Percentiles rank a stretch among this genome's conserved stretches.
phyloP scores from a whole-genome alignment of 2,888 invertebrate species.

The Eupithecia subfuscata region DNA sequence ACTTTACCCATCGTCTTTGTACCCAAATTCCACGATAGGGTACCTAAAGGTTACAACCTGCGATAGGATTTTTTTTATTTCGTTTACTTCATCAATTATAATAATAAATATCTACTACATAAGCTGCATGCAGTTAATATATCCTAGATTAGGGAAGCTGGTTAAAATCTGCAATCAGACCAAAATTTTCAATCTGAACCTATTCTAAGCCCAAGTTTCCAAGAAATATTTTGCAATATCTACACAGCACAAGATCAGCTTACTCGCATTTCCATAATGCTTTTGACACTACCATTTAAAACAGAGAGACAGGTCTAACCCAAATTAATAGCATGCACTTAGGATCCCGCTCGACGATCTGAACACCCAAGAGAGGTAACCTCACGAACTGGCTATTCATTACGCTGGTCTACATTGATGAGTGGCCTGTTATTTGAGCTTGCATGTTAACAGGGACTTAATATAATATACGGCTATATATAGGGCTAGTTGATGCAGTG shows the following conservation, averaged over 20 bases:
- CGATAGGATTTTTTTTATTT: too few species aligned
- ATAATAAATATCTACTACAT: too few species aligned
- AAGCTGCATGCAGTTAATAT: not conserved
- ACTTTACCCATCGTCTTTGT: too few species aligned
- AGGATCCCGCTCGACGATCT: not conserved
- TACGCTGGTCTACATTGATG: slow-evolving; percentile 25
- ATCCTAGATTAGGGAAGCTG: too few species aligned
- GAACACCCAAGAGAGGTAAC: slow-evolving; percentile 6
- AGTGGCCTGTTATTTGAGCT: slow-evolving; percentile 8
- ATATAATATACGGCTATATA: too few species aligned
- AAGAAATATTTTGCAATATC: not conserved
- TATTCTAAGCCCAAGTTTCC: not conserved
- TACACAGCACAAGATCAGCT: not conserved
- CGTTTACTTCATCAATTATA: too few species aligned
- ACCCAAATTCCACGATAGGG: too few species aligned
- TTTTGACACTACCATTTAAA: slow-evolving; percentile 1
- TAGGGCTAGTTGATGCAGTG: not conserved
- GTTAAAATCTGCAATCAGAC: not conserved
- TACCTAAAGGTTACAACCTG: too few species aligned
- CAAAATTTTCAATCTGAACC: not conserved
- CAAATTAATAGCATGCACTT: slow-evolving; percentile 10
- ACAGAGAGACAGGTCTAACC: not conserved
- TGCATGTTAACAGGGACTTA: not conserved
- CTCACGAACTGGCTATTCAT: slow-evolving; percentile 18
- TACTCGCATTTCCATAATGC: slow-evolving; percentile 4